These are phyloP conservation scores for Timema podura DNA, from an alignment of 2,888 invertebrate species.

Conservation along the genomic window DNA sequence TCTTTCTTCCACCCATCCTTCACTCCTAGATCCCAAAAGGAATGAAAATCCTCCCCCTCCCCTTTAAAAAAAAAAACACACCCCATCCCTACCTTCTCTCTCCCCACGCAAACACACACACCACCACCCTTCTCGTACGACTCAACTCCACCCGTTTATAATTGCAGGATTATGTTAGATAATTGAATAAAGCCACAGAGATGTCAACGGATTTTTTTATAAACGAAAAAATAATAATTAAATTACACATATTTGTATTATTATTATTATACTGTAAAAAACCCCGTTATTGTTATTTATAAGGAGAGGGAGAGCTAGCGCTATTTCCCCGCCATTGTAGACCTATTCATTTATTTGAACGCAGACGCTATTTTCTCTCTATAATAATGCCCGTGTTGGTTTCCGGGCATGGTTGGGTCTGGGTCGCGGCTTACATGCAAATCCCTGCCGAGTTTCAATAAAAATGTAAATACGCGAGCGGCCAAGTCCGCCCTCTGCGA, in stretches of 20 bases:
- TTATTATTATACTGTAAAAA: too few species aligned
- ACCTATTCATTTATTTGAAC: background rate
- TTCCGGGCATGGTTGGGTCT: constrained; percentile 11
- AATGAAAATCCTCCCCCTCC: constrained; percentile 2
- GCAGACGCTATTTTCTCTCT: constrained; percentile 22
- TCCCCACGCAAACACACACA: constrained; percentile 24
- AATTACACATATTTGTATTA: constrained; percentile 6
- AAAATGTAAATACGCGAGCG: constrained; percentile 46
- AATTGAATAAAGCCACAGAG: constrained; percentile 55
- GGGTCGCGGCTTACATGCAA: constrained; percentile 30
- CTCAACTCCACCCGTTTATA: constrained; percentile 43
- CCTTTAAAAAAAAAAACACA: background rate
- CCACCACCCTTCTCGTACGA: constrained; percentile 19
- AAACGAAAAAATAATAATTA: constrained; percentile 24
- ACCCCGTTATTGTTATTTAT: too few species aligned
- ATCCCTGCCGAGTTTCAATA: constrained; percentile 43
- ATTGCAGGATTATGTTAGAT: constrained; percentile 64
- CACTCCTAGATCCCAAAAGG: background rate
- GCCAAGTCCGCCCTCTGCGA: too few species aligned
- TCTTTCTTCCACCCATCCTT: too few species aligned
- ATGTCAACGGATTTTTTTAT: constrained; percentile 14
- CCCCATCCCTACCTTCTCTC: constrained; percentile 13
- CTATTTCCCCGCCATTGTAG: background rate
- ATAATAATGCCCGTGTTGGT: constrained; percentile 22
- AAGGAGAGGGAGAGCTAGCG: too few species aligned